Percentiles rank a stretch among this genome's conserved stretches.
Conservation (phyloP, 1,140 invertebrate species). For the Lasioglossum baleicum region DNA sequence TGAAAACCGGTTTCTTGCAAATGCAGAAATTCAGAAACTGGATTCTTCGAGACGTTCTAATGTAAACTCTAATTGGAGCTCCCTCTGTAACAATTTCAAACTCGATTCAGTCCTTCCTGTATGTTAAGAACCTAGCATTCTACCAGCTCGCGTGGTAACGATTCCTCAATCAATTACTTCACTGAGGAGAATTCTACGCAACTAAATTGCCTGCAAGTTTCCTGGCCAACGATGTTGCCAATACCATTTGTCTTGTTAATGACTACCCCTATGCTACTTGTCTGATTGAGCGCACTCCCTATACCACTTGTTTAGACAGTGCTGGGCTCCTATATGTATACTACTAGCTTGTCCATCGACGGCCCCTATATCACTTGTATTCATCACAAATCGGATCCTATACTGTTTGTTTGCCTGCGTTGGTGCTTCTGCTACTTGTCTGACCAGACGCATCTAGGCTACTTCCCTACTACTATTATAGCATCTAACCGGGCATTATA, state of each 20-base stretch:
- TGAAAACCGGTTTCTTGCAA: too few relatives aligned
- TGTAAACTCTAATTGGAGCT: too few relatives aligned
- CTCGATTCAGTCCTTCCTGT: neutral
- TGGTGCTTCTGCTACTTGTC: too few relatives aligned
- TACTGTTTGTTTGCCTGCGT: too few relatives aligned
- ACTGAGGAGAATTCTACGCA: neutral
- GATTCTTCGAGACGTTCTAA: too few relatives aligned
- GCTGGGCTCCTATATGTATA: neutral
- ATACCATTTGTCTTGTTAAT: neutral
- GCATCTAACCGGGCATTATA: too few relatives aligned
- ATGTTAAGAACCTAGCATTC: neutral
- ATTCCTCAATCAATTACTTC: neutral
- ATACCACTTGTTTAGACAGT: neutral
- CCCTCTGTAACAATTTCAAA: too few relatives aligned
- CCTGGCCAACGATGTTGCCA: neutral
- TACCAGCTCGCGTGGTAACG: neutral
- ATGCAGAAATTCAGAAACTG: too few relatives aligned
- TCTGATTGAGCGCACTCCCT: neutral
- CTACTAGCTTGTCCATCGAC: neutral
- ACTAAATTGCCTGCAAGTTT: neutral
- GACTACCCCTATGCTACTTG: neutral
- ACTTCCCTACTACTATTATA: too few relatives aligned
- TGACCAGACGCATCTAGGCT: too few relatives aligned
- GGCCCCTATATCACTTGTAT: too few relatives aligned
- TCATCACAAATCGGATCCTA: too few relatives aligned